These are phyloP conservation scores for Tricholauxania praeusta DNA, from an alignment of 2,888 invertebrate genomes.

Conservation along the genomic window DNA sequence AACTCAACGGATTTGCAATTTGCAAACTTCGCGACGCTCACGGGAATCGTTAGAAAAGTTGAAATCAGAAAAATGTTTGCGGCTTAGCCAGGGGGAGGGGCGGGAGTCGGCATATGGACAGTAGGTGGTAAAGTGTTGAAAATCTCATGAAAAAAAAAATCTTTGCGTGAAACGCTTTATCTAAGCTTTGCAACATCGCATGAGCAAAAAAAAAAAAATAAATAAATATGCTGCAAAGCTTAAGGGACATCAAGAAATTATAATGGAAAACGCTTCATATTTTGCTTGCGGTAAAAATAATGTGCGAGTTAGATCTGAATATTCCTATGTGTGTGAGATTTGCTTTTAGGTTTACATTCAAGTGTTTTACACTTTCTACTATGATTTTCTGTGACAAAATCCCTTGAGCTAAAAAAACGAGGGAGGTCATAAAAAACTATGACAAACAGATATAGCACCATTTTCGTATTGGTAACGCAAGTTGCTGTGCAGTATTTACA, in stretches of 20 bases:
- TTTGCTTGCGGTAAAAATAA: background rate
- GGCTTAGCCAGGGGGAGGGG: background rate
- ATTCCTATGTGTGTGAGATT: background rate
- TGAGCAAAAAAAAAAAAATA: background rate
- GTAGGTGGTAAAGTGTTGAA: background rate
- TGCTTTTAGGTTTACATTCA: background rate
- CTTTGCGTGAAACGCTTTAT: background rate
- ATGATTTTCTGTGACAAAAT: slow-evolving; percentile 14
- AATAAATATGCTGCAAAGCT: background rate
- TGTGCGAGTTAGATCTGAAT: background rate
- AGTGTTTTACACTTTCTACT: background rate
- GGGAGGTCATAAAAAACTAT: no score
- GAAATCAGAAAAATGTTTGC: slow-evolving; percentile 7
- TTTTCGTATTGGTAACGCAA: no score
- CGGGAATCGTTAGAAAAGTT: slow-evolving; percentile 18
- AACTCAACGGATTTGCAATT: slow-evolving; percentile 34
- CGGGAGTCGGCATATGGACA: background rate
- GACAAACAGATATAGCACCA: no score
- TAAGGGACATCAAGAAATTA: background rate
- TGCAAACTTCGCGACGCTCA: slow-evolving; percentile 14
- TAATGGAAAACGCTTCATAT: background rate
- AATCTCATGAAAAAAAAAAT: background rate
- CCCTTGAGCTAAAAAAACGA: slow-evolving; percentile 10
- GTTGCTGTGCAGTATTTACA: no score
- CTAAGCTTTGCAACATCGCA: background rate